Base-by-base conservation (phyloP, 2,888 invertebrate species). In the Furcula furcula region DNA sequence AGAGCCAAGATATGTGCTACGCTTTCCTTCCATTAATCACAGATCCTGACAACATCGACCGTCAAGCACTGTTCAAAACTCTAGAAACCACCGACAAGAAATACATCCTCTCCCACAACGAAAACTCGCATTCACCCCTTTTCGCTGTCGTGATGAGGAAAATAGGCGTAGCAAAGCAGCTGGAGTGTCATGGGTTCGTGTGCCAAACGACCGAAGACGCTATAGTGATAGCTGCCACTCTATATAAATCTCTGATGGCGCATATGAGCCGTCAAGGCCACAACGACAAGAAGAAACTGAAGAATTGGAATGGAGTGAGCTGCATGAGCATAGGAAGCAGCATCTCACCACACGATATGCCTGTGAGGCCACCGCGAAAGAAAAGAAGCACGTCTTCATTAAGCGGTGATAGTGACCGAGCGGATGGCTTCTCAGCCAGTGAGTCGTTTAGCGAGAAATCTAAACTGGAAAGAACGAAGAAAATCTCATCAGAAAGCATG, bases 181-280 rank as follows among this genome's bases (percentile, higher is more conserved):
- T 97, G 45, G 96, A 97, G 86, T 97, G 97, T 78, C 97, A 97
- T 87, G 97, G 95, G 27, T 97, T 97, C 81, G 94, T 96, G 56
- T 97, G 97, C 79, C 94, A 94, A 76, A 94, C 94, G 61, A 94
- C 96, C 18, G 96, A 97, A 83, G 97, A 97, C 78, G 97, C 97
- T 45, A 94, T 97, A 21, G 95, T 96, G 0, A 95, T 97, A 58
- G 97, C 97, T 7, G 97, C 97, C 28, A 97, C 96, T 46, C 89
- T 97, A 53, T 97, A 97, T 83, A 95, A 96, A 81, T 95, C 95
- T 19, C 89, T 97, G 35, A 94, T 97, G 89, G 93, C 95, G 40
- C 94, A 94, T 66, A 94, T 95, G 90, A 93, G 92, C 73, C 89
- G 91, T 40, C 88, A 87, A 52, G 85, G 85, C 43, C 85, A 86